These are phyloP conservation scores for Nannoperca obscura DNA, from an alignment of 2,797 vertebrate species.

Conservation along the genomic window DNA sequence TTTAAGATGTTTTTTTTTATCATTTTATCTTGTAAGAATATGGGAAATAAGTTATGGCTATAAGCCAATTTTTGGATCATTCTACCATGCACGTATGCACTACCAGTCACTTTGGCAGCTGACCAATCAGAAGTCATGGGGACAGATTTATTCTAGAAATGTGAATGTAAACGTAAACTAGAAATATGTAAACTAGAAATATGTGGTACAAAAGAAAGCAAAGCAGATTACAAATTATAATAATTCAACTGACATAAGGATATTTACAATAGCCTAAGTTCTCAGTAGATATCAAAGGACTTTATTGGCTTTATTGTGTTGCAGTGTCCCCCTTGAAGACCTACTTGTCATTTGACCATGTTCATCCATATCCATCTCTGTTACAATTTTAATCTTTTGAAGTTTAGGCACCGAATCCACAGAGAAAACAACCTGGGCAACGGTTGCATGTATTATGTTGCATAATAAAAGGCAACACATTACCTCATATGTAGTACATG, in stretches of 20 bases:
- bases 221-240: not conserved
- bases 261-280: not conserved
- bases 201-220: conserved; percentile 1
- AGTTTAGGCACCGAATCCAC: not conserved
- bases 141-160: conserved; percentile 34
- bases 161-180: not conserved
- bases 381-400: not conserved
- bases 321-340: not conserved
- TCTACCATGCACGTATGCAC: conserved; percentile 31
- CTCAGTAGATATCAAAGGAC: not conserved
- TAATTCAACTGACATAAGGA: not conserved
- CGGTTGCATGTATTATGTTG: not conserved
- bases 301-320: not conserved
- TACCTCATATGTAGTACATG: no score
- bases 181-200: conserved; percentile 21
- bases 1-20: conserved; percentile 24
- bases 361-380: not conserved
- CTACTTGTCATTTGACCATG: not conserved
- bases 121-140: conserved; percentile 31
- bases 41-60: conserved; percentile 23
- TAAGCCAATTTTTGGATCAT: conserved; percentile 4
- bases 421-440: not conserved
- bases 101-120: conserved; percentile 40
- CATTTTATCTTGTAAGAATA: conserved; percentile 16
- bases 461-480: no score